Evolutionary conservation across 2,888 invertebrate species (phyloP).

Genomic region (Scaptomyza parva): DNA sequence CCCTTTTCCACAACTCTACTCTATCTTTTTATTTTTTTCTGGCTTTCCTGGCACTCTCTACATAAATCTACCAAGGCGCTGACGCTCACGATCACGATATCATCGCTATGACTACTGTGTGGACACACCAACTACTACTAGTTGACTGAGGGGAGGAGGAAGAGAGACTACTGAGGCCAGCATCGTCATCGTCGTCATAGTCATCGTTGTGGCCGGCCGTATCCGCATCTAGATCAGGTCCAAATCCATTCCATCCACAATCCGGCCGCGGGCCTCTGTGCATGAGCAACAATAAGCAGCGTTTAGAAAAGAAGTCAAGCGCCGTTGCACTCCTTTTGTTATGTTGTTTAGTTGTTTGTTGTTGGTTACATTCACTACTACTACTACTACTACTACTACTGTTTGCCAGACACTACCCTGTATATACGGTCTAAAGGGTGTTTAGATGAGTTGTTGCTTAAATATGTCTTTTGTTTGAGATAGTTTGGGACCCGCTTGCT

Average conservation of each 20-base stretch:
- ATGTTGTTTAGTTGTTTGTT: constrained; percentile 7
- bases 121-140: constrained; percentile 18
- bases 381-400: constrained; percentile 17
- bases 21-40: not conserved
- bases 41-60: constrained; percentile 15
- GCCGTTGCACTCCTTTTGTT: constrained; percentile 50
- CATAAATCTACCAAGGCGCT: constrained; percentile 55
- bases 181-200: not conserved
- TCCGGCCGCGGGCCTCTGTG: constrained; percentile 57
- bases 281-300: constrained; percentile 51
- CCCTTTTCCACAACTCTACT: constrained; percentile 4
- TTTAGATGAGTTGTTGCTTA: no score
- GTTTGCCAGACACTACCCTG: constrained; percentile 2
- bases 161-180: not conserved
- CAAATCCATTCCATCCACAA: constrained; percentile 56
- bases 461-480: no score
- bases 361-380: constrained; percentile 33
- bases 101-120: constrained; percentile 51
- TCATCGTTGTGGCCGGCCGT: no score
- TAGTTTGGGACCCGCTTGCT: no score
- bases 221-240: constrained; percentile 61
- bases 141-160: constrained; percentile 15
- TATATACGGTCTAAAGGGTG: not conserved
- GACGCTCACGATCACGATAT: constrained; percentile 56
- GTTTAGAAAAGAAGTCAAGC: constrained; percentile 57